A percentile compares a stretch with the other conserved stretches of the same genome.
phyloP scores from a whole-genome alignment of 2,113 vertebrate species.

The Scortum barcoo region DNA sequence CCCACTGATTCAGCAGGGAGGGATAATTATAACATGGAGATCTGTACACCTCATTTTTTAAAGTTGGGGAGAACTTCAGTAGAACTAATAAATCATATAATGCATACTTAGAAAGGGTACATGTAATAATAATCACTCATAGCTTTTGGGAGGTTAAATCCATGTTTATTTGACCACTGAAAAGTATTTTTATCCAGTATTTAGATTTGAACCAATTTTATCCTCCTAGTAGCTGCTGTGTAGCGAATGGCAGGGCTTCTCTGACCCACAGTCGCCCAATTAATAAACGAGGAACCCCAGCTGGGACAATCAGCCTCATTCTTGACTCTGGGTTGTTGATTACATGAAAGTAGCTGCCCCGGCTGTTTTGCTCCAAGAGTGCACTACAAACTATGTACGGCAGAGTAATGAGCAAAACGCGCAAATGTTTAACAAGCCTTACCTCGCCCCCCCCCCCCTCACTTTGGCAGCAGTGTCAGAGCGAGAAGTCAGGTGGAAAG shows the following conservation, averaged over 20 bases:
- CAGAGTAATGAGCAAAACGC: conserved; percentile 54
- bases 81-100: too few relatives aligned
- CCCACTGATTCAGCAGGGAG: too few relatives aligned
- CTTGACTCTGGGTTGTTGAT: conserved; percentile 56
- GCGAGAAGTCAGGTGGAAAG: conserved; percentile 48
- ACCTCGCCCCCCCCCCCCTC: neutral
- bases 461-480: conserved; percentile 7
- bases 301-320: conserved; percentile 29
- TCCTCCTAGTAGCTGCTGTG: neutral
- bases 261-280: conserved; percentile 33
- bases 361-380: conserved; percentile 28
- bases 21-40: too few relatives aligned
- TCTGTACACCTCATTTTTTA: too few relatives aligned
- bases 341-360: conserved; percentile 36
- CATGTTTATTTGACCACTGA: neutral
- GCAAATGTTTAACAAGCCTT: conserved; percentile 72
- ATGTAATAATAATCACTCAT: too few relatives aligned
- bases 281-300: conserved; percentile 28
- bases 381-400: conserved; percentile 7
- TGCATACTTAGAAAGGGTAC: too few relatives aligned
- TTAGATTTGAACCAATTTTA: neutral
- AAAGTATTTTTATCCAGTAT: neutral
- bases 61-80: too few relatives aligned
- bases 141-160: neutral
- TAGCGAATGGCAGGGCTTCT: neutral